phyloP scores from a whole-genome alignment of 2,888 invertebrate genomes.

The Eurois occulta region DNA sequence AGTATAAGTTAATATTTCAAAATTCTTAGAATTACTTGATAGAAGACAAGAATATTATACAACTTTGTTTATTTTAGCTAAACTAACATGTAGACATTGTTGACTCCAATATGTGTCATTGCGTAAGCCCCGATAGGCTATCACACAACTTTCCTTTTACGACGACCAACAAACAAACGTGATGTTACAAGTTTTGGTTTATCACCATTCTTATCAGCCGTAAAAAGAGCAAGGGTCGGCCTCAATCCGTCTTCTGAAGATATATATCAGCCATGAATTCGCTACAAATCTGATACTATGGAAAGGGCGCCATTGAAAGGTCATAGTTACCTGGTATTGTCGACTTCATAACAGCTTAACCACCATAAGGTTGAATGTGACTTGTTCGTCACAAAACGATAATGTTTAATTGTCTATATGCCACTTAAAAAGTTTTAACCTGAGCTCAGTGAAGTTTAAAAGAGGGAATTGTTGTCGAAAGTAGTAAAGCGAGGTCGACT shows the following conservation, averaged over 20 bases:
- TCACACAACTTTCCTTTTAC: slow-evolving; percentile 59
- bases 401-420: not conserved
- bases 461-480: not conserved
- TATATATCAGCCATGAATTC: slow-evolving; percentile 60
- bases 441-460: not conserved
- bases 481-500: not conserved
- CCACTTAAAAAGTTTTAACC: not conserved
- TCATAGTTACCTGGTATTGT: slow-evolving; percentile 48
- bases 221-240: slow-evolving; percentile 58
- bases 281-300: slow-evolving; percentile 58
- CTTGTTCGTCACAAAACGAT: not conserved
- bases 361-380: not conserved
- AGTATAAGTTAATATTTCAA: not conserved
- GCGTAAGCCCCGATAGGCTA: slow-evolving; percentile 44
- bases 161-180: slow-evolving; percentile 59
- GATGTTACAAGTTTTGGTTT: slow-evolving; percentile 57
- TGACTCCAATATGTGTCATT: slow-evolving; percentile 39
- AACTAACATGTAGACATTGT: slow-evolving; percentile 35
- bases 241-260: slow-evolving; percentile 60
- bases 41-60: not conserved
- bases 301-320: slow-evolving; percentile 59
- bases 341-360: not conserved
- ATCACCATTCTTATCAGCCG: slow-evolving; percentile 55
- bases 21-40: not conserved
- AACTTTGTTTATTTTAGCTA: slow-evolving; percentile 18